Evolutionary conservation across 2,888 invertebrate genomes (phyloP), one percentile per base, ranked within the genome.

Genomic region (Smittia aterrima): DNA sequence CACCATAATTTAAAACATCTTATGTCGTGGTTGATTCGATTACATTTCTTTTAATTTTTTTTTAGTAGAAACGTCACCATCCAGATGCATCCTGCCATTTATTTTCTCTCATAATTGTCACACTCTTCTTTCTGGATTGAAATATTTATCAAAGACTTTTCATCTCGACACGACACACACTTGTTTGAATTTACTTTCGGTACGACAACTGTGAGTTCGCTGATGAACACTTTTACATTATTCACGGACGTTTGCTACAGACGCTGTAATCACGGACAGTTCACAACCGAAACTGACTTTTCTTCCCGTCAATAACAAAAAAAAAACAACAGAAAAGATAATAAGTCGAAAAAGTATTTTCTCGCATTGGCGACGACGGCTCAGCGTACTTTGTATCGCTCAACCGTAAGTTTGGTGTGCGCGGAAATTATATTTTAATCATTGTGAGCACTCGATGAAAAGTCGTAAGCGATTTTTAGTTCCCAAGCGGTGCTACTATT

Each of bases 1-100:
- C 64, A 75, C 58, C 70, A 70, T 70, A 13, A 66, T 1, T 67
- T n/a, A n/a, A n/a, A n/a, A n/a, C n/a, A n/a, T n/a, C n/a, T n/a
- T n/a, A n/a, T n/a, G n/a, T n/a, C n/a, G n/a, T n/a, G n/a, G n/a
- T n/a, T n/a, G n/a, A n/a, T n/a, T n/a, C n/a, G n/a, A n/a, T n/a
- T n/a, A n/a, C 38, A 38, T 38, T 38, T 38, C 11, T 7, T 38
- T 11, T 38, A 38, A 38, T 38, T 38, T 38, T 38, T 38, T n/a
- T n/a, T 9, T 32, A 9, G 9, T 32, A 32, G 32, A 3, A 32
- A 32, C 9, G 32, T 32, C 32, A 32, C 9, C 32, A 3, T 6
- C 32, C 9, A 9, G 32, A 32, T 6, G 32, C 32, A 32, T 32
- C 32, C 9, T 32, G 4, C 32, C 32, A 6, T 32, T 32, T 32